Base-by-base conservation (phyloP, 2,888 invertebrate species). In the Acanthopleura granulata region DNA sequence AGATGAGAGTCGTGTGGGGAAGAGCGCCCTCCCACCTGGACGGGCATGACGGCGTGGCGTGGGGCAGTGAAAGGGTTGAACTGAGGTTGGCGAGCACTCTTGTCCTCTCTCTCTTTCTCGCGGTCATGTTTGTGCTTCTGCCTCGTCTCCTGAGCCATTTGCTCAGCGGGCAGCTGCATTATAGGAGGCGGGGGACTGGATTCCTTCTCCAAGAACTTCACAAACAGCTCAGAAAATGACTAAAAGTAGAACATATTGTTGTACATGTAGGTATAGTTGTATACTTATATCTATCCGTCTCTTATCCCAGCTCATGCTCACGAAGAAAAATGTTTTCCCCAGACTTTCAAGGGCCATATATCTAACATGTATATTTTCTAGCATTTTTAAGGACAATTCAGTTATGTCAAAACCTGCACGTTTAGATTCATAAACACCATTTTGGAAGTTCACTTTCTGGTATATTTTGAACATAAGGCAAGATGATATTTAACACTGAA, bases 151-250 rank as follows among this genome's bases (percentile, higher is more conserved):
- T 83, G 78, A 15, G 83, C 89, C 90, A 91, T 90, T 74, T 88
- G 84, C 75, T 91, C 90, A 0, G 89, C 89, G 0, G 91, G 91
- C 16, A 91, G 85, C 66, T 86, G 86, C 29, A 87, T 78, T 14
- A 86, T 81, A 30, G 88, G 85, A 12, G 85, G 86, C 57, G 86
- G 86, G 0, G 96, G 96, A 76, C 93, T 93, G 0, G 96, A 96
- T 90, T 96, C 96, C 79, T 93, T 93, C 90, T 97, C 96, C 81
- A 97, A 91, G 91, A 97, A 97, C 83, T 93, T 92, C 16, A 95
- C 93, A 89, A 95, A 95, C 76, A 94, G 94, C 86, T 94, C 93
- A 0, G 94, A 93, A 78, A 95, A 91, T 0, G 94, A 94, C 91
- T 91, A 88, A 27, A 90, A 85, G 49, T 40, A 78, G 80, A 76